Evolutionary conservation across 2,797 vertebrate genomes (phyloP).

Genomic region (Sebastes cheni): DNA sequence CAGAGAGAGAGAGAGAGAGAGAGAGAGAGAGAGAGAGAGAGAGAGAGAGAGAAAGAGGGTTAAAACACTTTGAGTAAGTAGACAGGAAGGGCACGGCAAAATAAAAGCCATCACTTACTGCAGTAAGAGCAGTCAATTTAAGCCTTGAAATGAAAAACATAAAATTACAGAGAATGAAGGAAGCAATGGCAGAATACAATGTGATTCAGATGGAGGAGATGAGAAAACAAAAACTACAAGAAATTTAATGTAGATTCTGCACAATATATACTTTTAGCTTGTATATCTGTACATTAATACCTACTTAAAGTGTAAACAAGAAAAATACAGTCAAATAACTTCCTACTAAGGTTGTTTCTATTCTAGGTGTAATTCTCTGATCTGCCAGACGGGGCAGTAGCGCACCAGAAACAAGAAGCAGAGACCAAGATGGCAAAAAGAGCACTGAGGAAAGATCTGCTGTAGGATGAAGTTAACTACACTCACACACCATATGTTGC

Average conservation of each 20-base stretch:
- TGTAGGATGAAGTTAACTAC: constrained; percentile 9
- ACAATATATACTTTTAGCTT: background rate
- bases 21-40: background rate
- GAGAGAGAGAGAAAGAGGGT: background rate
- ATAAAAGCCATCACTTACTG: background rate
- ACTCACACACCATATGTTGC: background rate
- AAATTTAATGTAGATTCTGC: background rate
- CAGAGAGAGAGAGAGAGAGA: background rate
- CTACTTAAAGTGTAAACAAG: background rate
- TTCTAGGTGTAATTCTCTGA: constrained; percentile 1
- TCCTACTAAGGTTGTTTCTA: background rate
- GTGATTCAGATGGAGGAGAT: background rate
- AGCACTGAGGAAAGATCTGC: background rate
- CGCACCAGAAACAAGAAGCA: constrained; percentile 6
- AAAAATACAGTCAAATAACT: background rate
- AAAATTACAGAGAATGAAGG: background rate
- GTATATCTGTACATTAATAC: background rate
- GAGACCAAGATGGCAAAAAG: background rate
- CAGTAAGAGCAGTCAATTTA: background rate
- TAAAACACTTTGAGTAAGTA: background rate
- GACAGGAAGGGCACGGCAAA: background rate
- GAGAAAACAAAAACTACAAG: background rate
- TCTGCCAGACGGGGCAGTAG: constrained; percentile 55
- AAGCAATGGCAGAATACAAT: background rate
- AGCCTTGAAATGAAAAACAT: background rate